Base-by-base conservation (phyloP, 2,797 vertebrate species). In the Myotis daubentonii region DNA sequence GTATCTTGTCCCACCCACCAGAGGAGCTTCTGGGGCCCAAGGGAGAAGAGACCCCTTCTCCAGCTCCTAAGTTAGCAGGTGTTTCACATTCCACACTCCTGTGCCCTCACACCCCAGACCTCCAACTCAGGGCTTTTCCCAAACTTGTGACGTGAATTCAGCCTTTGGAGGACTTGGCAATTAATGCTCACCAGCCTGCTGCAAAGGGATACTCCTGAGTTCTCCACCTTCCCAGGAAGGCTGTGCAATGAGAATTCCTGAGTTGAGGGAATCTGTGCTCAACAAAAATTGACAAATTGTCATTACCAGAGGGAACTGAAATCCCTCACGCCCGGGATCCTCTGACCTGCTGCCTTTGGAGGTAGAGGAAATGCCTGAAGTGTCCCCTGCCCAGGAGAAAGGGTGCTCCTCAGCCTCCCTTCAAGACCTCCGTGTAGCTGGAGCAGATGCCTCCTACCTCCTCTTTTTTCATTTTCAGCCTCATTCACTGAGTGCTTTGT, bases 101-200 rank as follows among this genome's bases (percentile, higher is more conserved):
- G 12, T 4, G 41, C 49, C 4, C 44, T 49, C 8, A 9, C 30
- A 33, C 15, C 82, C 10, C 8, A 74, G 80, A 28, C 91, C 87
- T 87, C 60, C 20, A 7, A 4, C 1, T 70, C 84, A 91, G 15
- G 9, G 13, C 9, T 94, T 55, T 89, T 49, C 62, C 51, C 13
- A 49, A 84, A 89, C 5, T 11, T 13, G 13, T 17, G 8, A 38
- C n/a, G 12, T 85, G 49, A 84, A 72, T 82, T 81, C 82, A 95
- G 72, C 1, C 65, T 55, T 72, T 78, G n/a, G 15, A n/a, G 94
- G 80, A 85, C 94, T 91, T 93, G 51, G 62, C 93, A 89, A 17
- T 83, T 94, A 25, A 80, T 83, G 75, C 74, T 87, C 55, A 87
- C 47, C 95, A 90, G 86, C 33, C 78, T 28, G 47, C 66, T 75